Conservation (phyloP, 2,113 vertebrate species). For the Turdus rufiventris region DNA sequence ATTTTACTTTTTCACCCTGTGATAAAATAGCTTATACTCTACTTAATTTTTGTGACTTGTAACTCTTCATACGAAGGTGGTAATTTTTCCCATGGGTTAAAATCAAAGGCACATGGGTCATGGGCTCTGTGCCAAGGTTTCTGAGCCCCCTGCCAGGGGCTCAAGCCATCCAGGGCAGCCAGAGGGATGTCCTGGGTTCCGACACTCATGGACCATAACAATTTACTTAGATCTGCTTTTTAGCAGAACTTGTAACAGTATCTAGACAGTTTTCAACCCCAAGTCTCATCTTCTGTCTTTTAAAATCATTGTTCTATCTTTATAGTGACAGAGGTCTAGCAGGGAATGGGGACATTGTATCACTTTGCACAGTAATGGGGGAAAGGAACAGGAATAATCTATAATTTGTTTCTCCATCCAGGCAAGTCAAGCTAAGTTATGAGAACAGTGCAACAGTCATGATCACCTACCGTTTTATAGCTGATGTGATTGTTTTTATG, state of each 20-base stretch:
- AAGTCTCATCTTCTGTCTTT: constrained; percentile 39
- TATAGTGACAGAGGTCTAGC: constrained; percentile 32
- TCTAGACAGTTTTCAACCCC: constrained; percentile 33
- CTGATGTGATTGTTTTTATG: constrained; percentile 75
- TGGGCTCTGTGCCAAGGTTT: too few relatives aligned
- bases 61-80: too few relatives aligned
- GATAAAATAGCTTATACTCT: too few relatives aligned
- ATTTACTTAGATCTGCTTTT: constrained; percentile 30
- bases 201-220: background rate
- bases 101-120: too few relatives aligned
- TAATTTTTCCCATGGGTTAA: too few relatives aligned
- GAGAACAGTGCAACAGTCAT: constrained; percentile 47
- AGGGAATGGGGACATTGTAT: constrained; percentile 29
- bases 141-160: too few relatives aligned
- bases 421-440: constrained; percentile 71
- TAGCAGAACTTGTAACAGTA: background rate
- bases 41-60: too few relatives aligned
- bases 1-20: too few relatives aligned
- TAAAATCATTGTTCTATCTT: constrained; percentile 64
- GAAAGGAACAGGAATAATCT: constrained; percentile 45
- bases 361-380: constrained; percentile 52
- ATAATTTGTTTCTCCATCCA: constrained; percentile 73
- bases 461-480: constrained; percentile 75
- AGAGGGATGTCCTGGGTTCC: too few relatives aligned
- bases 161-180: too few relatives aligned